Percentiles rank a stretch among this genome's conserved stretches.
Conservation (phyloP, 2,888 invertebrate genomes). For the Romanomermis culicivorax region DNA sequence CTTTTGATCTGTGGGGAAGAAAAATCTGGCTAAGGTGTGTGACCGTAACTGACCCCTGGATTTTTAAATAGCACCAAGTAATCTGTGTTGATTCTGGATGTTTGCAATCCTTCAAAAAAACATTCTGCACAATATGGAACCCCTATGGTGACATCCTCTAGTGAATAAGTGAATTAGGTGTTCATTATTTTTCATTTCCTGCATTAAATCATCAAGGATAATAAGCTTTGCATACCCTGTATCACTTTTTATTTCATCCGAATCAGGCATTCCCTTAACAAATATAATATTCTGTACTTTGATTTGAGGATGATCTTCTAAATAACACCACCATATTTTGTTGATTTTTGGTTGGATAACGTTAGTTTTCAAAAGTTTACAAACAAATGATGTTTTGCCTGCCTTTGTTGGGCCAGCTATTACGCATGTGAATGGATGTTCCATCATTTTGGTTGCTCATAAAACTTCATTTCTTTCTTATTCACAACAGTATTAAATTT, state of each 20-base stretch:
- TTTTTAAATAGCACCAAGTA: conserved; percentile 9
- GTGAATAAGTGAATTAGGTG: neutral
- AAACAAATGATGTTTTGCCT: conserved; percentile 7
- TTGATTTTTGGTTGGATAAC: neutral
- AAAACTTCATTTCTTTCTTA: too few relatives aligned
- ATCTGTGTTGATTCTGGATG: conserved; percentile 5
- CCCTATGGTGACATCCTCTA: conserved; percentile 3
- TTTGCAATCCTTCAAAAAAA: conserved; percentile 1
- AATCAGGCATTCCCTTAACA: conserved; percentile 5
- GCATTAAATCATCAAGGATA: conserved; percentile 8
- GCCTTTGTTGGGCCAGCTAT: neutral
- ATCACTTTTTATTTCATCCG: neutral
- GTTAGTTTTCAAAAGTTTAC: neutral
- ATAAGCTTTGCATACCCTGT: neutral
- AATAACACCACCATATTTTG: neutral
- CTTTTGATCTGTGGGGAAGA: conserved; percentile 4
- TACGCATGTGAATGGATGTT: too few relatives aligned
- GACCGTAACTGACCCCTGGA: neutral
- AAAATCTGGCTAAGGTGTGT: neutral
- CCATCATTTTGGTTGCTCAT: too few relatives aligned
- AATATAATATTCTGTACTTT: conserved; percentile 4
- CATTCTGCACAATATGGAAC: conserved; percentile 6
- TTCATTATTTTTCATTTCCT: conserved; percentile 6
- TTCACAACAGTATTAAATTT: too few relatives aligned
- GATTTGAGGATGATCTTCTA: neutral